These are phyloP conservation scores for Nudaria mundana DNA, from an alignment of 2,888 invertebrate species.

Conservation along the genomic window DNA sequence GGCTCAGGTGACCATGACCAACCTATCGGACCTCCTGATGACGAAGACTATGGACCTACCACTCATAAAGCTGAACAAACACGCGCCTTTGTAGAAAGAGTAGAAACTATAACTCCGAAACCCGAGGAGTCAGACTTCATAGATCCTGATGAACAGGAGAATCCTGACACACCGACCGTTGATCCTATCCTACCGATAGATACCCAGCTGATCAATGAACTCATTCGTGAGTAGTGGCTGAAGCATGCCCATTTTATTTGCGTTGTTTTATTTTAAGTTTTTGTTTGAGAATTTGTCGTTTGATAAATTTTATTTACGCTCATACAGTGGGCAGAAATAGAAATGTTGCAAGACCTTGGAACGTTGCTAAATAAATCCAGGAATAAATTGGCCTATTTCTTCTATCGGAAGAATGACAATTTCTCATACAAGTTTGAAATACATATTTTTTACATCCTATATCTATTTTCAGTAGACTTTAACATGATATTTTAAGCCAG, in stretches of 20 bases:
- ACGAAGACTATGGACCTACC: slow-evolving; percentile 66
- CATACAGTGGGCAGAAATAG: too few species aligned
- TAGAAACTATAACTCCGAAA: slow-evolving; percentile 13
- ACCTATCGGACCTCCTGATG: slow-evolving; percentile 56
- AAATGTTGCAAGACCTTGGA: neutral
- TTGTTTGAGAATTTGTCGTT: slow-evolving; percentile 26
- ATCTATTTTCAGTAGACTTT: too few species aligned
- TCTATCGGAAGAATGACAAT: slow-evolving; percentile 2
- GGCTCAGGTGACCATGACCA: slow-evolving; percentile 63
- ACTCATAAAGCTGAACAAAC: slow-evolving; percentile 29
- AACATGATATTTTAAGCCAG: too few species aligned
- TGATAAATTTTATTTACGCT: too few species aligned
- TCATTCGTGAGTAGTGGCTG: slow-evolving; percentile 79
- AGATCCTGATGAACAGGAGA: slow-evolving; percentile 27
- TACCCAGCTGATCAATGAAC: slow-evolving; percentile 56
- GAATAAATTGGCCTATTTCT: neutral
- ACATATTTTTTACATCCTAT: too few species aligned
- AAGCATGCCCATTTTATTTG: slow-evolving; percentile 76
- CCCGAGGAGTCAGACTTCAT: slow-evolving; percentile 25
- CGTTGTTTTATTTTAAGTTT: slow-evolving; percentile 46
- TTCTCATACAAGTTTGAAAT: slow-evolving; percentile 10
- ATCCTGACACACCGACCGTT: slow-evolving; percentile 30
- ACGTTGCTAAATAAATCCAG: neutral
- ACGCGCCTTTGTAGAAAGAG: slow-evolving; percentile 16
- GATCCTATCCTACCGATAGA: slow-evolving; percentile 49